These are phyloP conservation scores for Agonum fuliginosum DNA, from an alignment of 2,888 invertebrate genomes.

Conservation along the genomic window DNA sequence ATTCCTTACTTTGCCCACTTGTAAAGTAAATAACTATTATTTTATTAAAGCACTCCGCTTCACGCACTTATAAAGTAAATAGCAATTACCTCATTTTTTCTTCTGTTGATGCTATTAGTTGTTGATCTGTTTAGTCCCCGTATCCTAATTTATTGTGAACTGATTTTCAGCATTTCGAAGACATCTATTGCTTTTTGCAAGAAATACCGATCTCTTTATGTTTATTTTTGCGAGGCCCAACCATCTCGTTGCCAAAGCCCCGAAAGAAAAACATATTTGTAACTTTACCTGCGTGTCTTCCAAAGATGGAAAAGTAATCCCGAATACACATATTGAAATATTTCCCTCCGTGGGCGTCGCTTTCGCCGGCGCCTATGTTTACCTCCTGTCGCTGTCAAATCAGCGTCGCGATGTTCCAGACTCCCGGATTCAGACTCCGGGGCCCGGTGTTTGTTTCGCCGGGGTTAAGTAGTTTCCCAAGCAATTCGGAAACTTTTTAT, in stretches of 20 bases:
- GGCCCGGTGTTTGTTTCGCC: slow-evolving; percentile 18
- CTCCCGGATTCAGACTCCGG: neutral
- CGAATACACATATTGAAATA: slow-evolving; percentile 33
- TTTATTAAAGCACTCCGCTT: too few relatives aligned
- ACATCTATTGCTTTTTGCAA: neutral
- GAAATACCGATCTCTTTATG: too few relatives aligned
- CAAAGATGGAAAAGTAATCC: slow-evolving; percentile 17
- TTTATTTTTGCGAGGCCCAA: too few relatives aligned
- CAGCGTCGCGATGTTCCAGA: too few relatives aligned
- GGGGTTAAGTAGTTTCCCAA: slow-evolving; percentile 40
- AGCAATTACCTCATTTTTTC: too few relatives aligned
- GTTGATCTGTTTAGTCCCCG: too few relatives aligned
- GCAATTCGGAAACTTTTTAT: slow-evolving; percentile 50
- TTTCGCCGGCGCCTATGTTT: slow-evolving; percentile 29
- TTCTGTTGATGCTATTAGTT: too few relatives aligned
- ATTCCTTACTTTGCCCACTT: too few relatives aligned
- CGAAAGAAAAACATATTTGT: slow-evolving; percentile 23
- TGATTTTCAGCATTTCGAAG: too few relatives aligned
- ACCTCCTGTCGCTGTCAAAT: slow-evolving; percentile 28
- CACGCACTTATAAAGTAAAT: too few relatives aligned
- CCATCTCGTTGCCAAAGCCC: slow-evolving; percentile 3
- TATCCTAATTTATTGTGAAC: neutral
- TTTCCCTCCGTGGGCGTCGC: slow-evolving; percentile 7
- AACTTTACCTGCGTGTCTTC: slow-evolving; percentile 12
- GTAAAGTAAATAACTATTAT: too few relatives aligned